Conservation (phyloP, 37 sponge, comb jelly and placozoan genomes). For the Halichondria panicea region DNA sequence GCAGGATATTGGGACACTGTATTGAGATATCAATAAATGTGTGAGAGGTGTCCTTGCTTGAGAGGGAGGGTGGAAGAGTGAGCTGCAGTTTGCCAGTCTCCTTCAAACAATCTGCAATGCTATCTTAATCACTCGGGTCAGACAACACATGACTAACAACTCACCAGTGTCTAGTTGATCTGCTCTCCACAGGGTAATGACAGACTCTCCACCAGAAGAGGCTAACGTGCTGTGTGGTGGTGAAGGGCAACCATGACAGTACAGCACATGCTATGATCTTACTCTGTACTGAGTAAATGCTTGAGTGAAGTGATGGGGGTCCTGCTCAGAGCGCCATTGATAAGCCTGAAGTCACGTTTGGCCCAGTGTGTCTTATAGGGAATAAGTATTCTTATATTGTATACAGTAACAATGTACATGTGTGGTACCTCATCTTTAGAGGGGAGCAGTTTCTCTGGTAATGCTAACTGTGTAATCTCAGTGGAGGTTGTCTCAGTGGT, state of each 20-base stretch:
- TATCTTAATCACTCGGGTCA: too few relatives aligned
- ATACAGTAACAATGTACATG: background rate
- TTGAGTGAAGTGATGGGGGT: conserved; percentile 17
- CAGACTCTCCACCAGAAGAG: background rate
- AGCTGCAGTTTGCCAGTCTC: too few relatives aligned
- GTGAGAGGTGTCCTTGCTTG: too few relatives aligned
- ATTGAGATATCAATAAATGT: too few relatives aligned
- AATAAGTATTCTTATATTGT: background rate
- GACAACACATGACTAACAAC: too few relatives aligned
- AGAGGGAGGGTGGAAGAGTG: too few relatives aligned
- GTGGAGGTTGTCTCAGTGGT: conserved; percentile 5
- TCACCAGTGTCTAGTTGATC: background rate
- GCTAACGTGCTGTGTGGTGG: too few relatives aligned
- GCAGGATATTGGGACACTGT: background rate
- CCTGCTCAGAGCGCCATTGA: conserved; percentile 31
- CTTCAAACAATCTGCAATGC: too few relatives aligned
- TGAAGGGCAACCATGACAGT: background rate
- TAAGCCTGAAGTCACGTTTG: conserved; percentile 52
- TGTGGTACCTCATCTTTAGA: conserved; percentile 15
- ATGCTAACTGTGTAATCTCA: conserved; percentile 34
- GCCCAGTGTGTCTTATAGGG: conserved; percentile 41
- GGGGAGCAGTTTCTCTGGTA: conserved; percentile 50
- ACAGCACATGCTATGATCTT: too few relatives aligned
- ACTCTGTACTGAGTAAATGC: conserved; percentile 12
- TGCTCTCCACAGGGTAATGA: background rate